Conservation (phyloP, 1,140 invertebrate genomes). For the Chironomus striatipennis region DNA sequence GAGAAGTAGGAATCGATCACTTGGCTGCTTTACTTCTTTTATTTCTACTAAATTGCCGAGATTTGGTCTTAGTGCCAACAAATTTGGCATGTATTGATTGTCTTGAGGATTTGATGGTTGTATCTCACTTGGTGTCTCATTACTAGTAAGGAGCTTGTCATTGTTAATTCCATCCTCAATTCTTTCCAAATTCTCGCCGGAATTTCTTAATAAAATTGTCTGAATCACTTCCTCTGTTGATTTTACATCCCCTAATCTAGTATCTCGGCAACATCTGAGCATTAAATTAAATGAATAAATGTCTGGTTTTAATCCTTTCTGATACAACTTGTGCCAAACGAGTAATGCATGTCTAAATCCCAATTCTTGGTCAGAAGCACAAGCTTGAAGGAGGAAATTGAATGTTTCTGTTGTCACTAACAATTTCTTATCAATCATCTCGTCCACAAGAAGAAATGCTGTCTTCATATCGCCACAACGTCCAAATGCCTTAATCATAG, state of each 20-base stretch:
- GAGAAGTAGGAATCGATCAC: conserved; percentile 66
- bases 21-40: conserved; percentile 45
- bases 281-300: conserved; percentile 74
- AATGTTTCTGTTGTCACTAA: conserved; percentile 58
- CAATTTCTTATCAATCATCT: conserved; percentile 64
- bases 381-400: conserved; percentile 73
- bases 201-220: conserved; percentile 11
- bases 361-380: conserved; percentile 62
- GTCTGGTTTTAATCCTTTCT: conserved; percentile 53
- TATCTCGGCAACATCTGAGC: conserved; percentile 66
- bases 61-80: conserved; percentile 46
- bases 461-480: conserved; percentile 62
- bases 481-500: conserved; percentile 86
- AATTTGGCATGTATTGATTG: conserved; percentile 42
- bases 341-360: conserved; percentile 72
- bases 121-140: neutral
- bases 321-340: conserved; percentile 76
- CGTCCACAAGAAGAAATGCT: conserved; percentile 73
- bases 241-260: conserved; percentile 59
- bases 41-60: conserved; percentile 49
- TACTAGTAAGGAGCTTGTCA: neutral
- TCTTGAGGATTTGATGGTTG: neutral
- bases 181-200: neutral
- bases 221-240: conserved; percentile 43
- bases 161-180: neutral